Conservation (phyloP, 2,888 invertebrate genomes). For the Argyra leucocephala region DNA sequence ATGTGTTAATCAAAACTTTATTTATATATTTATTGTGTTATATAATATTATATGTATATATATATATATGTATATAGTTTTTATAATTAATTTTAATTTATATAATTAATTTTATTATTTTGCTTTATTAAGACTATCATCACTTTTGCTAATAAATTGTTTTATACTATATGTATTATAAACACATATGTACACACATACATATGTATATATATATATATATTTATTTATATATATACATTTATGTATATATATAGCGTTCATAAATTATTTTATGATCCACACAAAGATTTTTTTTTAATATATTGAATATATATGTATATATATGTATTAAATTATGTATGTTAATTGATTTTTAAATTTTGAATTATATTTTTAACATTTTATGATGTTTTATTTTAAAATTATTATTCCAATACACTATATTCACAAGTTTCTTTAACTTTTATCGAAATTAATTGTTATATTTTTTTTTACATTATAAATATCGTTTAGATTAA, state of each 20-base stretch:
- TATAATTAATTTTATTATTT: neutral
- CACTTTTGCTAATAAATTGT: neutral
- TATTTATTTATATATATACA: neutral
- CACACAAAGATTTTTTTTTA: neutral
- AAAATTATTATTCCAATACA: constrained; percentile 4
- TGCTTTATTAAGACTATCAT: neutral
- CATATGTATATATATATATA: neutral
- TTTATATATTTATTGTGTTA: neutral
- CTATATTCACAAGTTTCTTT: constrained; percentile 1
- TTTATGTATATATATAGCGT: neutral
- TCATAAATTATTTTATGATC: neutral
- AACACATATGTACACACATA: neutral
- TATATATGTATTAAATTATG: neutral
- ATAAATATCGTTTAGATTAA: neutral
- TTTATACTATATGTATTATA: neutral
- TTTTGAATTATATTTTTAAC: neutral
- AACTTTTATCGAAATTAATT: neutral
- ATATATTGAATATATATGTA: neutral
- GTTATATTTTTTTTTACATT: constrained; percentile 1
- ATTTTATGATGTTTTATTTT: neutral
- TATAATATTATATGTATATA: neutral
- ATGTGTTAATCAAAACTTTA: neutral
- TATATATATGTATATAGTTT: neutral
- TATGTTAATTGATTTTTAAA: neutral
- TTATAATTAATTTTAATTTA: neutral